Evolutionary conservation across 2,888 invertebrate species (phyloP).

Genomic region (Leptothorax acervorum): DNA sequence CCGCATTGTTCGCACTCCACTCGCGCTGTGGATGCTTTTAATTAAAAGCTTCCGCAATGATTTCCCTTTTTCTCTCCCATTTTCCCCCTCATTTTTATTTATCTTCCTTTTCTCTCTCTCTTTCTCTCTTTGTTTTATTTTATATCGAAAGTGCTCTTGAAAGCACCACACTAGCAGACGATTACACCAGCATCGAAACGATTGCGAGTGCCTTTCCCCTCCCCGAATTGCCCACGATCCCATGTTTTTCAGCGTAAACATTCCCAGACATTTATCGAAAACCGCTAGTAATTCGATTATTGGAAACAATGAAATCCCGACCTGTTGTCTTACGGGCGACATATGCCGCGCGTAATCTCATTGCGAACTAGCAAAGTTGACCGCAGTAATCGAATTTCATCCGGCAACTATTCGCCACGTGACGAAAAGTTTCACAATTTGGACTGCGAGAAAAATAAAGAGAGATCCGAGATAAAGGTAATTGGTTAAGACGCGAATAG

Average conservation of each 20-base stretch:
- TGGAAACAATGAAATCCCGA: slow-evolving; percentile 16
- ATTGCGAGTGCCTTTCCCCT: neutral
- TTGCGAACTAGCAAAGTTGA: neutral
- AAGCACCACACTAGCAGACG: slow-evolving; percentile 43
- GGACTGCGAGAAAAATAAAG: neutral
- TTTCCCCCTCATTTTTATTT: neutral
- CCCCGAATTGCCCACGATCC: slow-evolving; percentile 4
- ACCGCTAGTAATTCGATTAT: slow-evolving; percentile 38
- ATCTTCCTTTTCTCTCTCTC: neutral
- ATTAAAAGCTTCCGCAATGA: slow-evolving; percentile 75
- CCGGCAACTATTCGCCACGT: neutral
- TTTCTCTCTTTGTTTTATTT: slow-evolving; percentile 42
- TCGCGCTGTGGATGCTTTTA: slow-evolving; percentile 75
- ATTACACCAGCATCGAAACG: slow-evolving; percentile 5
- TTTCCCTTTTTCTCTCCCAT: neutral
- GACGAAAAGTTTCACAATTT: neutral
- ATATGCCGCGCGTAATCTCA: slow-evolving; percentile 1
- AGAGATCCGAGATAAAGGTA: too few species aligned
- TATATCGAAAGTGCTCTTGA: slow-evolving; percentile 54
- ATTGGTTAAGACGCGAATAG: neutral
- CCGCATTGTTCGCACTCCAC: slow-evolving; percentile 74
- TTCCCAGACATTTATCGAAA: slow-evolving; percentile 31
- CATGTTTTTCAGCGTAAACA: slow-evolving; percentile 44
- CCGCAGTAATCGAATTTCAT: neutral
- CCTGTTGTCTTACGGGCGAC: slow-evolving; percentile 6